Evolutionary conservation across 2,113 vertebrate genomes (phyloP).

Genomic region (Rhinogobius similis): DNA sequence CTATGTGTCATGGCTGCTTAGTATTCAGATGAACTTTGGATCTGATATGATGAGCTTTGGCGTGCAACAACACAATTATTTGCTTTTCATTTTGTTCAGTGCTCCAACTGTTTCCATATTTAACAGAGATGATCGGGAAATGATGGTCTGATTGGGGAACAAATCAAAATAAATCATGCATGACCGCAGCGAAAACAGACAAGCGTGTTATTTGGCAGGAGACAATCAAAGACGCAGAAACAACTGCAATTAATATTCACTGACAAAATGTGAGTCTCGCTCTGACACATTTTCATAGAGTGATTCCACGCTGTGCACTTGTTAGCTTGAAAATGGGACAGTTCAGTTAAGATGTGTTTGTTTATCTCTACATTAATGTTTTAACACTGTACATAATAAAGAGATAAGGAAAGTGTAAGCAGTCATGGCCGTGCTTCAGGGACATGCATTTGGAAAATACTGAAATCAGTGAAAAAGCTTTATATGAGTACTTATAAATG

Average conservation of each 20-base stretch:
- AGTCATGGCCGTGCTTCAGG: too few species aligned
- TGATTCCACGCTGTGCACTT: slow-evolving; percentile 27
- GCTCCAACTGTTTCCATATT: slow-evolving; percentile 30
- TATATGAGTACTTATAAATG: too few species aligned
- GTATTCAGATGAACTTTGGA: slow-evolving; percentile 46
- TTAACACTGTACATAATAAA: too few species aligned
- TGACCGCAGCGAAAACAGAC: slow-evolving; percentile 45
- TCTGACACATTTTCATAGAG: slow-evolving; percentile 57
- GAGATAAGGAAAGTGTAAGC: too few species aligned
- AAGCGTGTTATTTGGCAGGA: slow-evolving; percentile 50
- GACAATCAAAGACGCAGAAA: slow-evolving; percentile 57
- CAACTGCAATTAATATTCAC: slow-evolving; percentile 70
- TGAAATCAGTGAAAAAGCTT: too few species aligned
- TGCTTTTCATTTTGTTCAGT: slow-evolving; percentile 43
- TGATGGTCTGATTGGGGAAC: slow-evolving; percentile 24
- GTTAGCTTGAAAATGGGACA: slow-evolving; percentile 46
- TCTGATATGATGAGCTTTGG: slow-evolving; percentile 15
- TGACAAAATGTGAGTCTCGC: slow-evolving; percentile 53
- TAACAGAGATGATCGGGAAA: slow-evolving; percentile 36
- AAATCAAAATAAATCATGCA: slow-evolving; percentile 58
- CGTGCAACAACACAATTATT: slow-evolving; percentile 20
- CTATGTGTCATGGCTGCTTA: slow-evolving; percentile 54
- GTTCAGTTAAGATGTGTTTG: slow-evolving; percentile 12
- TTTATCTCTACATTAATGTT: too few species aligned
- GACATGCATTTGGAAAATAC: too few species aligned